Evolutionary conservation across 2,797 vertebrate genomes (phyloP), one percentile per base, ranked within the genome.

Genomic region (Champsocephalus esox): DNA sequence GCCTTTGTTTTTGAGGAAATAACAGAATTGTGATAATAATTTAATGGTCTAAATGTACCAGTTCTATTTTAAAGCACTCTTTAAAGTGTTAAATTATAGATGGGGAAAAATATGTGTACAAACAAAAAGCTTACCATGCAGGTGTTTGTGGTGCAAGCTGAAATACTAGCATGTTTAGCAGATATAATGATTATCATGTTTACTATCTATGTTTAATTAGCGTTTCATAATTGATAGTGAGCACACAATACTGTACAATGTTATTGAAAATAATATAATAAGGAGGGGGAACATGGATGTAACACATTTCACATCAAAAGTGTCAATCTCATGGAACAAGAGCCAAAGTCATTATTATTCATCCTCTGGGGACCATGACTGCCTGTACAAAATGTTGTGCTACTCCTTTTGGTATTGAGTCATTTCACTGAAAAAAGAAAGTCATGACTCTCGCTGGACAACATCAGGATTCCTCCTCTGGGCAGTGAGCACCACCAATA

Each of bases 71-170:
- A 57, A 71, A 73, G 59, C 66, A 62, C 69, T 76, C 54, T 64
- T 45, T 51, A n/a, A 43, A 59, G 12, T 54, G 59, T 74, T 87
- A 51, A 90, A 87, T 86, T 82, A 88, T 87, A 71, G 68, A 81
- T 80, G 64, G 46, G 38, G 57, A 14, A 24, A 46, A 66, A 60
- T 21, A 28, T 57, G 12, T 44, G 19, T 45, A 58, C 34, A 73
- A 80, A 84, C 55, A 66, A 80, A 82, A 80, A 54, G 74, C 80
- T 28, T 5, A 28, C 28, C 4, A 5, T 28, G 28, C 28, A 5
- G 28, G 28, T 87, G 54, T 74, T 62, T 43, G 32, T 55, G 72
- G 66, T 77, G 59, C 19, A 76, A 81, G 51, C 46, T 9, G 7
- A 9, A 9, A 38, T 9, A 8, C 34, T 5, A 28, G 4, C 28